Evolutionary conservation across 2,797 vertebrate genomes (phyloP), one percentile per base, ranked within the genome.

Genomic region (Squalus acanthias): DNA sequence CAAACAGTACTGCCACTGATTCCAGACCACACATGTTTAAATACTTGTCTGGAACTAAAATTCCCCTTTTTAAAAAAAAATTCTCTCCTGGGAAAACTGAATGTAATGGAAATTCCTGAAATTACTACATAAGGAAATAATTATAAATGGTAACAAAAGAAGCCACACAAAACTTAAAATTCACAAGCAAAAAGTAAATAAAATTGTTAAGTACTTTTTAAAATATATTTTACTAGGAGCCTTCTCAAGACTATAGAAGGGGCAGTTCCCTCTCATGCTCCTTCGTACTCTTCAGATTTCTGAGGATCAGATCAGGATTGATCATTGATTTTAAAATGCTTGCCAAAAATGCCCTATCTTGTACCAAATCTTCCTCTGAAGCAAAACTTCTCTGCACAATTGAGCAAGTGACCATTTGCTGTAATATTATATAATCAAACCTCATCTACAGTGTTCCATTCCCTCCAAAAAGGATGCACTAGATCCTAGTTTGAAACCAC

Each of bases 51-150:
- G 65, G n/a, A 93, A 93, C 20, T 93, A 67, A 69, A 69, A 69
- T 39, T 85, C 82, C 82, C 46, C 22, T 50, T 50, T 50, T 24
- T 57, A 57, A 57, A 57, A 57, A 57, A 57, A 50, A 85, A 85
- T 50, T 20, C 65, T 17, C 10, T 93, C 91, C 65, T 69, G 91
- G 91, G 91, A 93, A 69, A 24, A 39, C n/a, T 46, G 88, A 93
- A 93, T 63, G 89, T n/a, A 92, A 92, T 93, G 63, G n/a, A 93
- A 93, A 67, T 93, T 93, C 57, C 91, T 85, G 7, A 24, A 85
- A 85, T 50, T 85, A 50, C n/a, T 22, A 65, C 63, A 69, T 3
- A 93, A 65, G 87, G 57, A 33, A 33, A 63, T 20, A 24, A 9
- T 93, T 69, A 69, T 93, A 46, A 22, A 46, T 39, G 17, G n/a